A percentile compares a stretch with the other conserved stretches of the same genome.
Conservation (phyloP, 1,140 invertebrate species). For the Antheraea pernyi region DNA sequence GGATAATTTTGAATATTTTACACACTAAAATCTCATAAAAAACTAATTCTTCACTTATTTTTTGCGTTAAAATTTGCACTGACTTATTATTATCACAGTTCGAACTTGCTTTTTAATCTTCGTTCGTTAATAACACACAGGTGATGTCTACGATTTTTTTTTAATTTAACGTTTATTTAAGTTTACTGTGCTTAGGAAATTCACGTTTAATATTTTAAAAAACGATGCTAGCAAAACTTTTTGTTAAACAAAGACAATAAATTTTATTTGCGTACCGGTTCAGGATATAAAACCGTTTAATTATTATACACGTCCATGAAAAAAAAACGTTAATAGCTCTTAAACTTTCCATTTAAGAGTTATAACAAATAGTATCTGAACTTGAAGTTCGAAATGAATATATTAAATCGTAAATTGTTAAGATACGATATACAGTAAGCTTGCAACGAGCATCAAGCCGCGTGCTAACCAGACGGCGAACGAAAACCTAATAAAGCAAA, state of each 20-base stretch:
- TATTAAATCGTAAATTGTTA: not conserved
- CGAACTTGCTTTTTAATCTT: conserved; percentile 4
- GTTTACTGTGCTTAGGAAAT: conserved; percentile 8
- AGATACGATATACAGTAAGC: not conserved
- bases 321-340: not conserved
- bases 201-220: not conserved
- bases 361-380: conserved; percentile 8
- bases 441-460: not conserved
- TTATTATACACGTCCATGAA: not conserved
- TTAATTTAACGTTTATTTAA: not conserved
- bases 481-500: not conserved
- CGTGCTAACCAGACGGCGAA: not conserved
- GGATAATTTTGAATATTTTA: conserved; percentile 42
- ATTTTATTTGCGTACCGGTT: no score
- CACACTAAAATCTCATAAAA: not conserved
- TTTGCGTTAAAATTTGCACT: conserved; percentile 4
- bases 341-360: conserved; percentile 3
- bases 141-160: not conserved
- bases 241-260: no score
- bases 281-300: not conserved
- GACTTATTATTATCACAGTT: not conserved
- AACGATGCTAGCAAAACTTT: not conserved
- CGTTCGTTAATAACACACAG: not conserved
- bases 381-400: not conserved
- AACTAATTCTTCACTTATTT: not conserved